Evolutionary conservation across 2,888 invertebrate species (phyloP), one percentile per base, ranked within the genome.

Genomic region (Alcis repandata): DNA sequence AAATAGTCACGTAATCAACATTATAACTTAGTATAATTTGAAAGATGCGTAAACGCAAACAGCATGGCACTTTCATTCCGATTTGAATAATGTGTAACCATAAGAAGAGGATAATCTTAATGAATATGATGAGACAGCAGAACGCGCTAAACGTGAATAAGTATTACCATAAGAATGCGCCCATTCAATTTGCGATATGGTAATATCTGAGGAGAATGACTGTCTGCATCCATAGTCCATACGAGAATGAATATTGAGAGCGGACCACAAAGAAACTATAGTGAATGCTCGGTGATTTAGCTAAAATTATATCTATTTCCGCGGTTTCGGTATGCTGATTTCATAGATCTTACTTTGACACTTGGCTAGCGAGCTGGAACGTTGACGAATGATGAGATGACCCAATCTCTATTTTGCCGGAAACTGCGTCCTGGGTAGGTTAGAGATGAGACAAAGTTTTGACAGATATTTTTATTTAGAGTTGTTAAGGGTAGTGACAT

Each of bases 11-110:
- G 56, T 56, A 56, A 56, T 45, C 15, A 22, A 32, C 40, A 27
- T 27, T 40, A 20, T 22, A 33, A 45, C 36, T 45, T 45, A 15
- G n/a, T 33, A 45, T 45, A 56, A 33, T 45, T 33, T 17, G 43
- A 36, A 32, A 45, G 33, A 56, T 56, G 19, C 45, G 54, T 45
- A 56, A 43, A 56, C 45, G 20, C 54, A 48, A 56, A 38, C 46
- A 53, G 9, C 33, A 41, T 19, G 56, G 15, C 45, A 54, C 60
- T 66, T 66, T 61, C 60, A 33, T 66, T 45, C 32, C 15, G 38
- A 66, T 66, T 66, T 61, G 57, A 66, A 66, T 66, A 66, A 57
- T 52, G n/a, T 49, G 20, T 38, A 49, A 38, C 38, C 51, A 57
- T 63, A 58, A 46, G 48, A 20, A 11, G 51, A 46, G 52, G 65